phyloP scores from a whole-genome alignment of 2,888 invertebrate genomes.

The Anthrax anthrax region DNA sequence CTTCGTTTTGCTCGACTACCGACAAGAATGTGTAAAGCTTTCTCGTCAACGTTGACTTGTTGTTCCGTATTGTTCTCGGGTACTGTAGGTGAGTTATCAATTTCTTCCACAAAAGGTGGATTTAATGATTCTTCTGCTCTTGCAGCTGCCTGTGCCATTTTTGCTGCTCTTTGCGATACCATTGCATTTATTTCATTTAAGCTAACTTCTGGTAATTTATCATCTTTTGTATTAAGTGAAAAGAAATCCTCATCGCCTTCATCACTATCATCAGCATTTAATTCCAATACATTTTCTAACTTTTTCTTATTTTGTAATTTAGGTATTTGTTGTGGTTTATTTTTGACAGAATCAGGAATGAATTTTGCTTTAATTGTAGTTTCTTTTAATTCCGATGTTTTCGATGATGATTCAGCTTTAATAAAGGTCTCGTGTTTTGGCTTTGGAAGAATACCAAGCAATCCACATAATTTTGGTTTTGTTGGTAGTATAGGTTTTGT shows the following conservation, averaged over 20 bases:
- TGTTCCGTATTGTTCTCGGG: neutral
- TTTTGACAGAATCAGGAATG: constrained; percentile 34
- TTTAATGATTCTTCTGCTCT: constrained; percentile 14
- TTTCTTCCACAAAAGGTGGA: constrained; percentile 1
- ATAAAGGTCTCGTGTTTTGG: constrained; percentile 36
- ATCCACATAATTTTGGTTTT: constrained; percentile 12
- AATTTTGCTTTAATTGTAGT: constrained; percentile 14
- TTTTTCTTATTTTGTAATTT: constrained; percentile 22
- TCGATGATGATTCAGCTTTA: neutral
- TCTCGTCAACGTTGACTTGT: constrained; percentile 12
- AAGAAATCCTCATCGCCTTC: constrained; percentile 35
- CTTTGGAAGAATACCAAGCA: constrained; percentile 54
- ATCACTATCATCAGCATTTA: constrained; percentile 37
- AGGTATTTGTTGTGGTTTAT: constrained; percentile 16
- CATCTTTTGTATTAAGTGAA: constrained; percentile 30
- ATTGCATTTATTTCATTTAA: constrained; percentile 30
- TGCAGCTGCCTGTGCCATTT: constrained; percentile 23
- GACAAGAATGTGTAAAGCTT: constrained; percentile 46
- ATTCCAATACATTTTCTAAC: constrained; percentile 17
- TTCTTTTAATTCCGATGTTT: neutral
- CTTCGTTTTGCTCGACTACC: constrained; percentile 49
- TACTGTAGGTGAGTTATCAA: constrained; percentile 4
- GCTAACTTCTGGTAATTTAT: constrained; percentile 37
- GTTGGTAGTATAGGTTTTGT: neutral
- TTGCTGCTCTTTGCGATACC: constrained; percentile 27